Base-by-base conservation (phyloP, 2,113 vertebrate species). In the Maccullochella peelii region DNA sequence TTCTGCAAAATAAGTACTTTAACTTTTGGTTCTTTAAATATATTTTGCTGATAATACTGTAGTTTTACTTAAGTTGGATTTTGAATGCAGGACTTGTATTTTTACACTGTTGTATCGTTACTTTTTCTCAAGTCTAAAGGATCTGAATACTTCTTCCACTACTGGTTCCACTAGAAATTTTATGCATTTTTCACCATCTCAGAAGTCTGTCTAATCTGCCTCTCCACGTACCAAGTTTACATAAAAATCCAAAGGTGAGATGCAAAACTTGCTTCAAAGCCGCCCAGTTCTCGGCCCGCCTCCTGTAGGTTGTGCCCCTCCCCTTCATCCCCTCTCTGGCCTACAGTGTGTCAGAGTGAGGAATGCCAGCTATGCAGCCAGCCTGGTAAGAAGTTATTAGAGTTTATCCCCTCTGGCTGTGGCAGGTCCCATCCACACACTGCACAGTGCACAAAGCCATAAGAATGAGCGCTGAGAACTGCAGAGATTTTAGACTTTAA, bases 351-450 rank as follows among this genome's bases (percentile, higher is more conserved):
- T 89, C 83, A 80, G 83, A 83, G 73, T 20, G 65, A 92, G 84
- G 94, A 95, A 95, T 95, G 91, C 73, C 83, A 92, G 81, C 77
- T 91, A 95, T 94, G 94, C 90, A 86, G 85, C 49, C 44, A 14
- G 86, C 82, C 87, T 86, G 88, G 88, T 92, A 79, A 93, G 91
- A 93, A 94, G 92, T 89, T 89, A 93, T 93, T 90, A 87, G 82
- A 86, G 77, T 79, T 69, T 62, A 90, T 77, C 88, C 90, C 89
- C 82, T 79, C 89, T 83, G 81, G 89, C 86, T 79, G 75, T 47
- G 83, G 84, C 86, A 89, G 89, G 84, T 90, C 85, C 54, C 68
- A 72, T 89, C 85, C 88, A 77, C 89, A 85, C 38, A 63, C 73
- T 63, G 72, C 47, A 52, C 72, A 42, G 44, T 11, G 66, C 62